Evolutionary conservation across 2,797 vertebrate genomes (phyloP).

Genomic region (Anas georgica): DNA sequence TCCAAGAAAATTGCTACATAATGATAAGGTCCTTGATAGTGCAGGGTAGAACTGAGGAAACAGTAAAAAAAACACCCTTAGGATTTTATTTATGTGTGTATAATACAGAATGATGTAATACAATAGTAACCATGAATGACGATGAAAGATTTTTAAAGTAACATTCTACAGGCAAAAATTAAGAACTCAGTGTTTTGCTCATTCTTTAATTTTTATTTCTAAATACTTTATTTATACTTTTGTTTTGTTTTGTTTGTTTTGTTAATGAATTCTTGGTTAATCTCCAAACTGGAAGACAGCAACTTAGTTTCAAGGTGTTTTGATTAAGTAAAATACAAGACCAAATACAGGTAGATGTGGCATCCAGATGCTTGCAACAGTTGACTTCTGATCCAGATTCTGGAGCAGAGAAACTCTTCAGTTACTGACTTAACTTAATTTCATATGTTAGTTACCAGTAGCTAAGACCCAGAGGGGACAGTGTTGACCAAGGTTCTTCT

Average conservation of each 20-base stretch:
- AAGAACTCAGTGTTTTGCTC: neutral
- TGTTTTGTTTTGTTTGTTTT: neutral
- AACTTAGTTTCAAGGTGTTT: neutral
- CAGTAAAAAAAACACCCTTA: neutral
- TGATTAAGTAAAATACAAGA: neutral
- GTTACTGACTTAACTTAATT: neutral
- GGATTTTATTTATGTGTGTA: neutral
- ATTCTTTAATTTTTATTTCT: neutral
- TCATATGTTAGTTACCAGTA: neutral
- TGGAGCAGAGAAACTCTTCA: neutral
- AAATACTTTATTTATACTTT: neutral
- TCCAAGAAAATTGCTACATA: neutral
- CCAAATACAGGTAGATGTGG: neutral
- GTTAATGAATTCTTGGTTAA: neutral
- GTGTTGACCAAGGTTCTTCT: neutral
- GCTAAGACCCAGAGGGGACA: neutral
- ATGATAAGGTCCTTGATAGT: neutral
- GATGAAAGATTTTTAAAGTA: neutral
- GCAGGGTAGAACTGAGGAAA: neutral
- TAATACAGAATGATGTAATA: neutral
- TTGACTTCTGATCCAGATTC: neutral
- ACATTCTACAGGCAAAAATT: neutral
- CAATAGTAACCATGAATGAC: neutral
- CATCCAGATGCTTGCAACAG: neutral
- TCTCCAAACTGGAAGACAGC: neutral